A percentile compares a stretch with the other conserved stretches of the same genome.
Conservation (phyloP, 2,888 invertebrate genomes). For the Gonocerus acuteangulatus region DNA sequence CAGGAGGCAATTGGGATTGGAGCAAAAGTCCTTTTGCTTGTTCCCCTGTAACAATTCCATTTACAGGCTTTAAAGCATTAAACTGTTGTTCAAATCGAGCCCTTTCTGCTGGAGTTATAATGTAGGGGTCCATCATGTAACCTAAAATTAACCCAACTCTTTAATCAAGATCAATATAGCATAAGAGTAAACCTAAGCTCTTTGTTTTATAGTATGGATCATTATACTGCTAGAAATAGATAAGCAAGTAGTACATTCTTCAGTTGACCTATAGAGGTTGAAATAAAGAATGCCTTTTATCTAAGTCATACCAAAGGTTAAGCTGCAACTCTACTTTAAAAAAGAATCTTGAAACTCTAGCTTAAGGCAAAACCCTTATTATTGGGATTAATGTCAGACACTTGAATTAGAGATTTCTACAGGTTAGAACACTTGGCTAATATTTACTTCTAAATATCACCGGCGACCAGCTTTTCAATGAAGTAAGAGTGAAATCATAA, state of each 20-base stretch:
- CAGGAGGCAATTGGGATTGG: slow-evolving; percentile 83
- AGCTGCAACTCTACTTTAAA: too few species aligned
- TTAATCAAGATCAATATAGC: neutral
- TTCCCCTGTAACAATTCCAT: slow-evolving; percentile 82
- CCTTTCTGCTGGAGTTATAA: slow-evolving; percentile 77
- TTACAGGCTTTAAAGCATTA: slow-evolving; percentile 72
- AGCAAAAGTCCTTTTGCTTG: slow-evolving; percentile 91
- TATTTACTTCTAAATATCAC: neutral
- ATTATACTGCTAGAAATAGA: slow-evolving; percentile 10
- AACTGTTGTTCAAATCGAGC: slow-evolving; percentile 88
- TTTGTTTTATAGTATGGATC: neutral
- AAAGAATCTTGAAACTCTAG: too few species aligned
- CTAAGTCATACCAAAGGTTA: too few species aligned
- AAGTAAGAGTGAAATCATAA: slow-evolving; percentile 1
- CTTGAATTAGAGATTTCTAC: slow-evolving; percentile 3
- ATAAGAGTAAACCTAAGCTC: too few species aligned
- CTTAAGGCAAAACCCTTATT: too few species aligned
- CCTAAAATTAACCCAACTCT: neutral
- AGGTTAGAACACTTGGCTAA: slow-evolving; percentile 14
- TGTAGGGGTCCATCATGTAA: slow-evolving; percentile 65
- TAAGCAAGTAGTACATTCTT: slow-evolving; percentile 15
- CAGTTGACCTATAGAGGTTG: slow-evolving; percentile 4
- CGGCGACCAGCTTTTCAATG: too few species aligned
- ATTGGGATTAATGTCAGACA: neutral
- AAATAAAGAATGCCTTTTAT: too few species aligned